These are phyloP conservation scores for Scolopax rusticola DNA, from an alignment of 2,797 vertebrate genomes.

Conservation along the genomic window DNA sequence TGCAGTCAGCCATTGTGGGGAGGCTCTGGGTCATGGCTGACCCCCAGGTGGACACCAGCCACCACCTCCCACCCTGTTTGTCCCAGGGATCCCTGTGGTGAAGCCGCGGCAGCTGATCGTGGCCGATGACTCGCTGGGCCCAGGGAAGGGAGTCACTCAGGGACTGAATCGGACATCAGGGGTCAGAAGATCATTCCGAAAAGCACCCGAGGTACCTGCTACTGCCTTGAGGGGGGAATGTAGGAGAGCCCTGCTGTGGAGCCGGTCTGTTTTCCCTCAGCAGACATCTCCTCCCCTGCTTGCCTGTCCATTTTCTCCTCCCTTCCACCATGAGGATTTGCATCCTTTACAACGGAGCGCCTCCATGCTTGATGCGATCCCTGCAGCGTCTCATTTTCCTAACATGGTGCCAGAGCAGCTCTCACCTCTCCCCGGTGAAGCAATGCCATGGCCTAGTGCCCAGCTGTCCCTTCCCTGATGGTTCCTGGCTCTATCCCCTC, in stretches of 20 bases:
- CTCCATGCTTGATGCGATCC: background rate
- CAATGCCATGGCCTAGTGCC: constrained; percentile 26
- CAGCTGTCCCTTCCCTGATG: background rate
- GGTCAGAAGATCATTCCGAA: constrained; percentile 96
- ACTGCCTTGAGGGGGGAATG: background rate
- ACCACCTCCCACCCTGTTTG: background rate
- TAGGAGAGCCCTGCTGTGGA: background rate
- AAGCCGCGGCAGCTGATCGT: constrained; percentile 89
- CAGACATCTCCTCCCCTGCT: background rate
- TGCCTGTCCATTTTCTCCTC: background rate
- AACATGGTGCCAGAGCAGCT: background rate
- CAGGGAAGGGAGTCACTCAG: constrained; percentile 92
- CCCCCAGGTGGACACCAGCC: background rate
- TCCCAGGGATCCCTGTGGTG: constrained; percentile 87
- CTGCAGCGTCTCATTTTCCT: constrained; percentile 15
- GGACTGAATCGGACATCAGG: constrained; percentile 93
- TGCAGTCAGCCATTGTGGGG: background rate
- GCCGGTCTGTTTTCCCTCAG: background rate
- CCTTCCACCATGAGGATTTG: background rate
- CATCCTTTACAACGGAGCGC: background rate
- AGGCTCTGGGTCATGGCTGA: background rate
- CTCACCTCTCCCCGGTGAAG: background rate
- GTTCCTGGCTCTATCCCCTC: background rate
- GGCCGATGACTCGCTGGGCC: constrained; percentile 91
- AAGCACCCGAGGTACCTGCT: constrained; percentile 89